These are phyloP conservation scores for Nymphicus hollandicus DNA, from an alignment of 2,113 vertebrate genomes.

Conservation along the genomic window DNA sequence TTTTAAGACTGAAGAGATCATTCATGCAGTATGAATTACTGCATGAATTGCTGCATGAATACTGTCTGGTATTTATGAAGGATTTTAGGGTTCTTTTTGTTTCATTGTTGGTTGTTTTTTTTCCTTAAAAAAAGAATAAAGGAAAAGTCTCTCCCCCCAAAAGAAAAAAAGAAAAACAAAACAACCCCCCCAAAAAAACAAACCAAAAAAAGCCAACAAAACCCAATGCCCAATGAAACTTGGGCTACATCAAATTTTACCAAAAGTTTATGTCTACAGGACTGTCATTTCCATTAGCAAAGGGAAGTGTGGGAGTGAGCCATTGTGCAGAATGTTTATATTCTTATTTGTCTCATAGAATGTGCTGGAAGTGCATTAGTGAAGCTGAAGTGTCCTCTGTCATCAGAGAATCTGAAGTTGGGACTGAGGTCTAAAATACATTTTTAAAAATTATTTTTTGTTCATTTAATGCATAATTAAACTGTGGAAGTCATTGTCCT, in stretches of 20 bases:
- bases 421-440: not conserved
- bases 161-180: not conserved
- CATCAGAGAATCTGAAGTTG: not conserved
- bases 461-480: not conserved
- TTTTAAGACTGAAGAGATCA: not conserved
- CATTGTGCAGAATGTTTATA: not conserved
- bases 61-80: not conserved
- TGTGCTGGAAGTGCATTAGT: not conserved
- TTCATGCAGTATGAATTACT: not conserved
- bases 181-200: not conserved
- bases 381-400: not conserved
- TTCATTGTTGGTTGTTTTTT: not conserved
- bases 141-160: not conserved
- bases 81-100: not conserved
- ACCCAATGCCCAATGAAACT: not conserved
- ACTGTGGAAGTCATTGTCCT: not conserved
- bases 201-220: not conserved
- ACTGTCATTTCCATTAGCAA: not conserved
- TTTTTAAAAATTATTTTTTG: not conserved
- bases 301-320: not conserved
- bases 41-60: not conserved
- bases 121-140: not conserved
- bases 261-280: not conserved
- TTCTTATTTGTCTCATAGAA: not conserved
- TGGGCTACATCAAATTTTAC: not conserved